These are phyloP conservation scores for Drosophila pseudotakahashii DNA, from an alignment of 2,888 invertebrate species.

Conservation along the genomic window DNA sequence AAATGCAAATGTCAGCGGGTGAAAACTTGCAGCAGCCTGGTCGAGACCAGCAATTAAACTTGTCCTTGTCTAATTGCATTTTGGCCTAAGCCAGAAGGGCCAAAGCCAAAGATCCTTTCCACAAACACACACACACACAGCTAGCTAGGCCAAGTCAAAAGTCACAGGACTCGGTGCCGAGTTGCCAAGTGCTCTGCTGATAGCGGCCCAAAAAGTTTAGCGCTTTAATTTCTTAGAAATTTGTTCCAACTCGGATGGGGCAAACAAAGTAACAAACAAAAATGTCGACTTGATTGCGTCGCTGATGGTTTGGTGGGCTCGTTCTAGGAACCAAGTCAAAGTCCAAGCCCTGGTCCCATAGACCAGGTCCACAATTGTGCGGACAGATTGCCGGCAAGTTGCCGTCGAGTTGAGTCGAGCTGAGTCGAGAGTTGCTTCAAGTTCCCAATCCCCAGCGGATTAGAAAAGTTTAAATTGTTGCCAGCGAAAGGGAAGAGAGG, in stretches of 20 bases:
- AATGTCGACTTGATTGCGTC: slow-evolving; percentile 78
- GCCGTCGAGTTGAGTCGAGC: slow-evolving; percentile 37
- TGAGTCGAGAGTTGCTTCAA: slow-evolving; percentile 62
- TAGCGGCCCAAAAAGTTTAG: slow-evolving; percentile 77
- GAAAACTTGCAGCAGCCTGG: slow-evolving; percentile 39
- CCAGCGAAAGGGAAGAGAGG: slow-evolving; percentile 40
- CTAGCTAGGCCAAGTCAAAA: slow-evolving; percentile 59
- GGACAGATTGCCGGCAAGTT: slow-evolving; percentile 72
- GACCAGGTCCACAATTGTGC: slow-evolving; percentile 63
- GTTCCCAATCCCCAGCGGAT: slow-evolving; percentile 80
- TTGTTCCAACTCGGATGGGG: slow-evolving; percentile 56
- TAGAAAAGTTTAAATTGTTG: slow-evolving; percentile 81
- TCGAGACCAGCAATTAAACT: slow-evolving; percentile 82
- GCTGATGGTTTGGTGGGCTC: slow-evolving; percentile 63
- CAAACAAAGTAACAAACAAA: slow-evolving; percentile 77
- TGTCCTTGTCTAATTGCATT: slow-evolving; percentile 83
- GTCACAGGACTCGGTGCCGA: slow-evolving; percentile 57
- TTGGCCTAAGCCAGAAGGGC: slow-evolving; percentile 55
- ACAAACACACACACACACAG: slow-evolving; percentile 17
- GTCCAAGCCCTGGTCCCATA: slow-evolving; percentile 6
- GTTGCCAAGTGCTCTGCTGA: slow-evolving; percentile 75
- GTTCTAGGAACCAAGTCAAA: not conserved
- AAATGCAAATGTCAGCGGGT: slow-evolving; percentile 45
- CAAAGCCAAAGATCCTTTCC: slow-evolving; percentile 45
- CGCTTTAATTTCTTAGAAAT: slow-evolving; percentile 79